Evolutionary conservation across 1,140 invertebrate species (phyloP), one percentile per base, ranked within the genome.

Genomic region (Armadillidium nasatum): DNA sequence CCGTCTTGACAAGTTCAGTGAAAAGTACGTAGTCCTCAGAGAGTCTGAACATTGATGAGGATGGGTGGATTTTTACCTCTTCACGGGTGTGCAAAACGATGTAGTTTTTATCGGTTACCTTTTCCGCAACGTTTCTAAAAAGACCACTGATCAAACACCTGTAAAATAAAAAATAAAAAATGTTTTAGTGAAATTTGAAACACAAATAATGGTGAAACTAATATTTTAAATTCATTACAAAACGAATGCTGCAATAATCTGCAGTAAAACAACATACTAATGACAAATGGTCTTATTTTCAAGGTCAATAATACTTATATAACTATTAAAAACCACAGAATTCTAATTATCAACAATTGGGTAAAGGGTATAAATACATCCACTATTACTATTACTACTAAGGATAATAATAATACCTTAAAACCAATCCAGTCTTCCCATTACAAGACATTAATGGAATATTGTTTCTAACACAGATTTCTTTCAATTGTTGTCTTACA

Each of bases 41-140:
- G 70, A 89, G 89, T 54, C 90, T 86, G 83, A 92, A 91, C 67
- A 96, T 84, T 69, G 88, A 88, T 11, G 93, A 94, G 19, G 91
- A 91, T 10, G 94, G 95, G 86, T 97, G 95, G 83, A 97, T 92
- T 46, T 87, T 84, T 7, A 93, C 91, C 22, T 87, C 84, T 84
- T 92, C 89, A 72, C 87, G 88, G 23, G 88, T 88, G 46, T 87
- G 87, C 71, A 93, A 89, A 23, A 91, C 90, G 67, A 91, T 82
- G 83, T 94, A 95, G 76, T 88, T 85, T 66, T 88, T 89, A 82
- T 93, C 90, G 80, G 87, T 88, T 78, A 94, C 91, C 9, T 94
- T 82, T 85, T 94, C 91, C n/a, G 95, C 94, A 76, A 94, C 88
- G 86, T 97, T 97, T 84, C 92, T 91, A 83, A 93, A 95, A 15